Evolutionary conservation across 2,888 invertebrate genomes (phyloP).

Genomic region (Dyspetes luteomarginatus): DNA sequence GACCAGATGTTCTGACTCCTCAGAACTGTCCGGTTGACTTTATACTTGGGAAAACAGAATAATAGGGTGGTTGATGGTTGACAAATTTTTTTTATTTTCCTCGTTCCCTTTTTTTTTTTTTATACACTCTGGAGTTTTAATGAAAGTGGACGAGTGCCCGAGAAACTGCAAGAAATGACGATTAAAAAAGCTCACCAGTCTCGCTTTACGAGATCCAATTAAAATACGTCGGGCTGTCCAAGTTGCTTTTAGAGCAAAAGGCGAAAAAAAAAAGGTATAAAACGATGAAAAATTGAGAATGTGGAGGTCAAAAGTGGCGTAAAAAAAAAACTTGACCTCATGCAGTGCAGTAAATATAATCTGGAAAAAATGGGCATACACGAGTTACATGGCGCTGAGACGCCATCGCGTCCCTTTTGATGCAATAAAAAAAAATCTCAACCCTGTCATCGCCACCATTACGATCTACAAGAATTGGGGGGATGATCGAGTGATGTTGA

Average conservation of each 20-base stretch:
- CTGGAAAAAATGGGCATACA: too few species aligned
- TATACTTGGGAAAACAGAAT: neutral
- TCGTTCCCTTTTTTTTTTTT: too few species aligned
- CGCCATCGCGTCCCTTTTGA: too few species aligned
- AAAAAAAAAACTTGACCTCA: too few species aligned
- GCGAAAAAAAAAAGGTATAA: neutral
- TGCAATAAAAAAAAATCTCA: too few species aligned
- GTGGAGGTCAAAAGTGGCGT: too few species aligned
- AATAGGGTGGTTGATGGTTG: neutral
- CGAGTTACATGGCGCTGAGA: too few species aligned
- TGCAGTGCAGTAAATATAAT: too few species aligned
- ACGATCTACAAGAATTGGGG: too few species aligned
- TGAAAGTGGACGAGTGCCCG: slow-evolving; percentile 7
- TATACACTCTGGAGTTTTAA: slow-evolving; percentile 27
- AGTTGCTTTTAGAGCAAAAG: neutral
- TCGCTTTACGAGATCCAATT: slow-evolving; percentile 38
- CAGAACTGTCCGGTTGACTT: neutral
- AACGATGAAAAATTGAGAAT: neutral
- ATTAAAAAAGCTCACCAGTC: slow-evolving; percentile 18
- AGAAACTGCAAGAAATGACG: slow-evolving; percentile 6
- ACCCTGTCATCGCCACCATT: too few species aligned
- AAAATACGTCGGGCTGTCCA: slow-evolving; percentile 7
- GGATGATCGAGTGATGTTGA: too few species aligned
- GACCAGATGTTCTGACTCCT: too few species aligned
- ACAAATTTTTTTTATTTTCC: neutral